A percentile compares a stretch with the other conserved stretches of the same genome.
Evolutionary conservation across 2,888 invertebrate species (phyloP).

Genomic region (Eristalis arbustorum): DNA sequence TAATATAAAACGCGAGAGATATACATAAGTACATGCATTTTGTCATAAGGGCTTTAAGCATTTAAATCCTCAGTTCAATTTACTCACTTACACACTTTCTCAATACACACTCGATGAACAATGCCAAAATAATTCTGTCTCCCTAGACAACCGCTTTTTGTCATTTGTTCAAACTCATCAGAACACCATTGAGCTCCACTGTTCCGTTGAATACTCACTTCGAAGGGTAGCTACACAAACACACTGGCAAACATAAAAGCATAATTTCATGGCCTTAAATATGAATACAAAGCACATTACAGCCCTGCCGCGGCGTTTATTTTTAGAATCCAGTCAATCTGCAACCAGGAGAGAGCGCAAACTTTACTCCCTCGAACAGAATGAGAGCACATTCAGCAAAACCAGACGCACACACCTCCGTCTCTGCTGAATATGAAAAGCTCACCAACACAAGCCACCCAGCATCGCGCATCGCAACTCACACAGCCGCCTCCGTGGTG

Average conservation of each 20-base stretch:
- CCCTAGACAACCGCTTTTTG: background rate
- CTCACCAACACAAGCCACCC: background rate
- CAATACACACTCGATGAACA: too few relatives aligned
- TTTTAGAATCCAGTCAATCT: slow-evolving; percentile 13
- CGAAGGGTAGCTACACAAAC: background rate
- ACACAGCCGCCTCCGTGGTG: background rate
- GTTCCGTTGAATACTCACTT: background rate
- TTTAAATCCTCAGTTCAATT: too few relatives aligned
- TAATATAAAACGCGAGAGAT: too few relatives aligned
- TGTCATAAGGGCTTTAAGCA: too few relatives aligned
- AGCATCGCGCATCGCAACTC: background rate
- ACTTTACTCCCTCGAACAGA: background rate
- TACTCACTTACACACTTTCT: too few relatives aligned
- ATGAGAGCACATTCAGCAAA: background rate
- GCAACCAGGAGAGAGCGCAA: background rate
- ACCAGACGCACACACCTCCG: background rate
- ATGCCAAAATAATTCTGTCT: too few relatives aligned
- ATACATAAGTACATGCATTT: too few relatives aligned
- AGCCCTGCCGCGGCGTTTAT: background rate
- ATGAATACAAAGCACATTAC: background rate
- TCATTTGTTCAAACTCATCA: background rate
- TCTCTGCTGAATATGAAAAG: slow-evolving; percentile 6
- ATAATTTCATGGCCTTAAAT: background rate
- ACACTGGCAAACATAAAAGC: background rate
- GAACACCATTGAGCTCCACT: background rate